Conservation (phyloP, 2,797 vertebrate species). For the Borostomias antarcticus region DNA sequence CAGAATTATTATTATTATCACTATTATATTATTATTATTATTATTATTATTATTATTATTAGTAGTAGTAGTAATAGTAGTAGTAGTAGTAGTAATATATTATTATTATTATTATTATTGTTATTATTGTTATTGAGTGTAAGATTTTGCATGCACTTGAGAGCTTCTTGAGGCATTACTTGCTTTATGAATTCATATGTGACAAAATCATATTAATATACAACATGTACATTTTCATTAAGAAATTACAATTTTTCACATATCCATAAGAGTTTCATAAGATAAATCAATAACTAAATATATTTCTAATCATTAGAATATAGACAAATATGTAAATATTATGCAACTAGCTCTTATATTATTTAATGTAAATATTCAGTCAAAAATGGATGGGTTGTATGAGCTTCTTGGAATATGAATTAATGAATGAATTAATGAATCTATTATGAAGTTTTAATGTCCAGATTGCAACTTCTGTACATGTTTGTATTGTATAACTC, state of each 20-base stretch:
- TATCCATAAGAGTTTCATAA: background rate
- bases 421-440: background rate
- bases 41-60: too few relatives aligned
- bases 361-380: background rate
- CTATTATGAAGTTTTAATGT: background rate
- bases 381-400: background rate
- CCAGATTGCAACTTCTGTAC: slow-evolving; percentile 7
- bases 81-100: too few relatives aligned
- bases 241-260: background rate
- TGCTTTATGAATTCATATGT: slow-evolving; percentile 5
- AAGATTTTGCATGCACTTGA: background rate
- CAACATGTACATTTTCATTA: background rate
- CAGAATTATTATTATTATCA: too few relatives aligned
- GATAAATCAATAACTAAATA: too few relatives aligned
- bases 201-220: too few relatives aligned
- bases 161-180: background rate
- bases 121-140: background rate
- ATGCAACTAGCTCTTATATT: slow-evolving; percentile 11
- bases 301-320: background rate
- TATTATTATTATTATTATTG: too few relatives aligned
- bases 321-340: background rate
- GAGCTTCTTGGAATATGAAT: background rate
- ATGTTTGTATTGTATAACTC: slow-evolving; percentile 24
- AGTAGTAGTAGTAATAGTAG: too few relatives aligned
- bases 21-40: too few relatives aligned